Conservation (phyloP, 2,797 vertebrate species). For the Propithecus perrieri region DNA sequence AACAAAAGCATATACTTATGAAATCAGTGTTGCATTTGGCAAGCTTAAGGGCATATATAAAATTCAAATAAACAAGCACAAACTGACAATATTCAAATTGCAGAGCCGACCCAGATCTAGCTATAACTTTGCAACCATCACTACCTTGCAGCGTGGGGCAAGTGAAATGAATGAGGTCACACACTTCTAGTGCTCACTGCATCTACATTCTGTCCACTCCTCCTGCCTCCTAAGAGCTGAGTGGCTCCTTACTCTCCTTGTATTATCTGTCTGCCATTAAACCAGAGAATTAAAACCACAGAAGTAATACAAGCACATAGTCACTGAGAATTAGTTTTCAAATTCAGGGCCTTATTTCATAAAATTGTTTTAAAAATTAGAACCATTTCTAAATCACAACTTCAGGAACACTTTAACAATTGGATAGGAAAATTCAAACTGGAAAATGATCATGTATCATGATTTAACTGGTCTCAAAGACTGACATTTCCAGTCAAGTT, state of each 20-base stretch:
- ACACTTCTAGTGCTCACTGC: rapidly evolving
- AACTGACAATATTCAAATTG: not conserved
- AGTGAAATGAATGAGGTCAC: not conserved
- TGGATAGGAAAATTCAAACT: not conserved
- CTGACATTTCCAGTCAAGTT: not conserved
- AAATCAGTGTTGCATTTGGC: not conserved
- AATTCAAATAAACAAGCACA: conserved; percentile 21
- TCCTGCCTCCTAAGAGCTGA: not conserved
- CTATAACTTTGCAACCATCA: not conserved
- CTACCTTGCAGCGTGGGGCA: rapidly evolving
- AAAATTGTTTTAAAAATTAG: not conserved
- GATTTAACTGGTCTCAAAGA: not conserved
- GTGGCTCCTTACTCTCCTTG: not conserved
- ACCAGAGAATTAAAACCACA: conserved; percentile 2
- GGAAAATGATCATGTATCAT: not conserved
- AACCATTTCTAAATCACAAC: conserved; percentile 11
- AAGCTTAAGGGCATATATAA: not conserved
- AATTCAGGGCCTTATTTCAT: conserved; percentile 6
- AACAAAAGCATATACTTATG: not conserved
- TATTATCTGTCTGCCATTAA: not conserved
- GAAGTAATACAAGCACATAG: not conserved
- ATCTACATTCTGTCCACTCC: not conserved
- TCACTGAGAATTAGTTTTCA: not conserved
- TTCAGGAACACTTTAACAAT: conserved; percentile 1
- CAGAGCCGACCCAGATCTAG: not conserved